Evolutionary conservation across 2,113 vertebrate species (phyloP).

Genomic region (Nerophis lumbriciformis): DNA sequence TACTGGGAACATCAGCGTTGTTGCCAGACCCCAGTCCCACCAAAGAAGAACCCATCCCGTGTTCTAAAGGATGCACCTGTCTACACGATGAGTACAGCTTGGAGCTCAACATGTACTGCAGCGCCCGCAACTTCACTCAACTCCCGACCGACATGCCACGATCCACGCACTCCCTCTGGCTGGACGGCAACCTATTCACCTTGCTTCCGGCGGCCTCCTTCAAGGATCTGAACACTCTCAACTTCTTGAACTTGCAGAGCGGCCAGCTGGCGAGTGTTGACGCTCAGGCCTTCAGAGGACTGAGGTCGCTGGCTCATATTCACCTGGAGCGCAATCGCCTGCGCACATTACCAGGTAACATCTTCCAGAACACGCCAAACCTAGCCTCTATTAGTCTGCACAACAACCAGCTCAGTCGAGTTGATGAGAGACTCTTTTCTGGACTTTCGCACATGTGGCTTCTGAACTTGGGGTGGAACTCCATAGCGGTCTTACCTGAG

Average conservation of each 20-base stretch:
- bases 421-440: slow-evolving; percentile 83
- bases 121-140: slow-evolving; percentile 75
- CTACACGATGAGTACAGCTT: slow-evolving; percentile 75
- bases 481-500: slow-evolving; percentile 84
- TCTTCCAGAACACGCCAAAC: slow-evolving; percentile 81
- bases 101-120: slow-evolving; percentile 90
- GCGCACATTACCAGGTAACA: slow-evolving; percentile 66
- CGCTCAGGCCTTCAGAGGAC: slow-evolving; percentile 79
- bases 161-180: slow-evolving; percentile 79
- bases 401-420: slow-evolving; percentile 81
- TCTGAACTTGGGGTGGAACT: slow-evolving; percentile 92
- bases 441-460: slow-evolving; percentile 89
- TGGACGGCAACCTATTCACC: slow-evolving; percentile 85
- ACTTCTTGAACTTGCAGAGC: slow-evolving; percentile 89
- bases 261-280: slow-evolving; percentile 77
- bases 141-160: slow-evolving; percentile 75
- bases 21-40: slow-evolving; percentile 55
- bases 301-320: slow-evolving; percentile 78
- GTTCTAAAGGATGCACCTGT: slow-evolving; percentile 81
- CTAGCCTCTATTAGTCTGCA: slow-evolving; percentile 85
- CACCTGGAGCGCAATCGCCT: slow-evolving; percentile 86
- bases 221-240: slow-evolving; percentile 76
- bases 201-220: slow-evolving; percentile 73
- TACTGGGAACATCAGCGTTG: slow-evolving; percentile 60
- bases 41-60: slow-evolving; percentile 57